These are phyloP conservation scores for Leguminivora glycinivorella DNA, from an alignment of 1,140 invertebrate genomes.

Conservation along the genomic window DNA sequence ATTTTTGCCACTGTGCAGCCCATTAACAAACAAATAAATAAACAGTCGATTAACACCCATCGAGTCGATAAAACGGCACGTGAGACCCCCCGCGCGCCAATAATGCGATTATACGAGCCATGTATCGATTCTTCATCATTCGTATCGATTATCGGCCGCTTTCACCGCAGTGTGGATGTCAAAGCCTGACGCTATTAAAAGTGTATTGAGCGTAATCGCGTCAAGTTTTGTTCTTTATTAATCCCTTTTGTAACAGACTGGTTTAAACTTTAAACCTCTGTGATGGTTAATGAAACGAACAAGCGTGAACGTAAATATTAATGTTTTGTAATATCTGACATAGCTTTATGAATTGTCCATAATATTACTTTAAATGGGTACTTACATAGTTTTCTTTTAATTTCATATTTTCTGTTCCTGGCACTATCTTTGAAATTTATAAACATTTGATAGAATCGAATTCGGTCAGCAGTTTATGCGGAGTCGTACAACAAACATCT, in stretches of 20 bases:
- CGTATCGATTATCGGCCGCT: constrained; percentile 56
- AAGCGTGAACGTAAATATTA: constrained; percentile 80
- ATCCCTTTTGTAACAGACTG: constrained; percentile 60
- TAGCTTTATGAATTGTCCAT: neutral
- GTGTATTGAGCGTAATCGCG: constrained; percentile 55
- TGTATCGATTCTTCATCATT: constrained; percentile 59
- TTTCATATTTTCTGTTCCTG: neutral
- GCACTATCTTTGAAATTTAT: no score
- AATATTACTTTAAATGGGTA: neutral
- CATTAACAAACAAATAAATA: constrained; percentile 9
- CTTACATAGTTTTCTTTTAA: neutral
- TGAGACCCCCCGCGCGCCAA: constrained; percentile 59
- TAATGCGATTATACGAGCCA: constrained; percentile 66
- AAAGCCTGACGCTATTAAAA: constrained; percentile 63
- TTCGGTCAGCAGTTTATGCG: no score
- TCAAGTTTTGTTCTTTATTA: constrained; percentile 49
- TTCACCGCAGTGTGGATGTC: constrained; percentile 68
- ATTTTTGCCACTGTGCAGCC: neutral
- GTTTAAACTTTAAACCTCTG: constrained; percentile 39
- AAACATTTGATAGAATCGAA: no score
- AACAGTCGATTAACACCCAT: constrained; percentile 35
- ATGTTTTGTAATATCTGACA: constrained; percentile 1
- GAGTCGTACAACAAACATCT: no score
- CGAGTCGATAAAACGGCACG: constrained; percentile 39
- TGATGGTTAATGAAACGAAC: constrained; percentile 49